A percentile compares a stretch with the other conserved stretches of the same genome.
These are phyloP conservation scores for Uropetala carovei DNA, from an alignment of 2,888 invertebrate genomes.

Conservation along the genomic window DNA sequence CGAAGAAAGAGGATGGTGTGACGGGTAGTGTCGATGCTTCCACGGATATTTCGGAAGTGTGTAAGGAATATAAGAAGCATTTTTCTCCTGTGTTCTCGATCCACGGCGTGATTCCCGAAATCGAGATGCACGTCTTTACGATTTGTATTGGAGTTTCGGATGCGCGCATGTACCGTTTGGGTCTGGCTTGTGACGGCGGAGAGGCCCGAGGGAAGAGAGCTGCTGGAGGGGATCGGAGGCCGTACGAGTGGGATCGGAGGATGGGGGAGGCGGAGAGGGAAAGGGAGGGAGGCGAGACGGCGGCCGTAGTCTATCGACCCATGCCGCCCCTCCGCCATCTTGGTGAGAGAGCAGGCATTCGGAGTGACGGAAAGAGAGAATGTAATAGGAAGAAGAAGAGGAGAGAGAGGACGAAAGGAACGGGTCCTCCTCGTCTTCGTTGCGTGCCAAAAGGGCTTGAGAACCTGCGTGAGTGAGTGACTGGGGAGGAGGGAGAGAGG, in stretches of 20 bases:
- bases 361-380: slow-evolving; percentile 7
- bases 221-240: neutral
- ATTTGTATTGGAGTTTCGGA: slow-evolving; percentile 24
- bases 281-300: slow-evolving; percentile 28
- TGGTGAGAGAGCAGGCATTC: slow-evolving; percentile 21
- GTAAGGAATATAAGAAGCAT: neutral
- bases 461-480: slow-evolving; percentile 56
- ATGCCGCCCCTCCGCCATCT: slow-evolving; percentile 47
- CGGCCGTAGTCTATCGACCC: slow-evolving; percentile 61
- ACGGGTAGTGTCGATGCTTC: neutral
- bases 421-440: neutral
- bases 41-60: neutral
- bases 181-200: neutral
- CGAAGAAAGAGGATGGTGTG: neutral
- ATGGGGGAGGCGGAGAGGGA: neutral
- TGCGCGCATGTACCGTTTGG: slow-evolving; percentile 4
- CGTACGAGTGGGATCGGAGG: neutral
- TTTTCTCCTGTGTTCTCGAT: neutral
- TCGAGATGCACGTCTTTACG: neutral
- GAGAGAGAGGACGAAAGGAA: neutral
- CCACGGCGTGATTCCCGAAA: neutral
- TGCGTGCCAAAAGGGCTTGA: slow-evolving; percentile 53
- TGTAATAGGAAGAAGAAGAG: neutral
- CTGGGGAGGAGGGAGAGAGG: slow-evolving; percentile 29
- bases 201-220: neutral